These are phyloP conservation scores for Lampropteryx suffumata DNA, from an alignment of 2,888 invertebrate species.

Conservation along the genomic window DNA sequence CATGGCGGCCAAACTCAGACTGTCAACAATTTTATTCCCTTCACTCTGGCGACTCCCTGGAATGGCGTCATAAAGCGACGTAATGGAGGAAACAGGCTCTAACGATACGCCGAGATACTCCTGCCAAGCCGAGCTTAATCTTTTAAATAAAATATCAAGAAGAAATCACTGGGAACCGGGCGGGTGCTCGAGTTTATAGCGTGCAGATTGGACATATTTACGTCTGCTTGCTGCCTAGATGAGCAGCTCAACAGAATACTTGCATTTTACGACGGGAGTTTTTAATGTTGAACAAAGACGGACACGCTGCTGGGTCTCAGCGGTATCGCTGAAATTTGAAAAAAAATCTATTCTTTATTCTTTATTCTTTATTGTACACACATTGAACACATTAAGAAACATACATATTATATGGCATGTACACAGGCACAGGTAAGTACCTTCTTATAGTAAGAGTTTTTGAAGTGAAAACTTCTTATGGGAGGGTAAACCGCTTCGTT, in stretches of 20 bases:
- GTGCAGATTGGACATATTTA: slow-evolving; percentile 55
- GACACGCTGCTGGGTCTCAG: neutral
- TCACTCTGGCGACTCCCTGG: slow-evolving; percentile 48
- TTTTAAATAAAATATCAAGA: slow-evolving; percentile 77
- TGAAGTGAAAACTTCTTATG: too few species aligned
- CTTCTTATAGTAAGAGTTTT: too few species aligned
- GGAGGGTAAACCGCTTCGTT: too few species aligned
- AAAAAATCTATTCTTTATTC: too few species aligned
- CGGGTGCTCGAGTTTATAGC: slow-evolving; percentile 53
- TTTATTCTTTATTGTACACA: too few species aligned
- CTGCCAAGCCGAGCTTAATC: slow-evolving; percentile 52
- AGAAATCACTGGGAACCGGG: slow-evolving; percentile 66
- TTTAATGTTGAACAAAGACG: slow-evolving; percentile 25
- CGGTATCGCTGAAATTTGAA: too few species aligned
- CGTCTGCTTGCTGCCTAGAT: slow-evolving; percentile 32
- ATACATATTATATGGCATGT: too few species aligned
- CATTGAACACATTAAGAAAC: too few species aligned
- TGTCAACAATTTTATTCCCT: slow-evolving; percentile 61
- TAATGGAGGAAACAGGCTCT: slow-evolving; percentile 64
- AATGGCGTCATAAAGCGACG: slow-evolving; percentile 68
- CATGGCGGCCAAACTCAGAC: slow-evolving; percentile 32
- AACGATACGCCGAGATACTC: slow-evolving; percentile 55
- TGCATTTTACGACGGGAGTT: slow-evolving; percentile 32
- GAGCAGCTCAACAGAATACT: slow-evolving; percentile 27
- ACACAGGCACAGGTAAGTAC: too few species aligned